Evolutionary conservation across 2,797 vertebrate species (phyloP).

Genomic region (Lophotriccus pileatus): DNA sequence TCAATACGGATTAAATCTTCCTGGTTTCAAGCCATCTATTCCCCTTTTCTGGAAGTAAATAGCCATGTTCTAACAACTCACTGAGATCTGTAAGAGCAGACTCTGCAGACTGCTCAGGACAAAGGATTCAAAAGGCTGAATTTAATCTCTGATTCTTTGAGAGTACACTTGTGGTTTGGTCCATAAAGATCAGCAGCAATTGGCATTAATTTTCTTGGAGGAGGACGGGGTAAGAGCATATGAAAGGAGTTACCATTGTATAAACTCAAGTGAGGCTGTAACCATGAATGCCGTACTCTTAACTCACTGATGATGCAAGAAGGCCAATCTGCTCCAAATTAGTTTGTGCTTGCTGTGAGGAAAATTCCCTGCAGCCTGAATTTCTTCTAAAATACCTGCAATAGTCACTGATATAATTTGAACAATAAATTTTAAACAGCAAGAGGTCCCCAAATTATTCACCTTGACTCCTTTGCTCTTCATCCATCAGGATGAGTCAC

Average conservation of each 20-base stretch:
- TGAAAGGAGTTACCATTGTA: not conserved
- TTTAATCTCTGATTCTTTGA: not conserved
- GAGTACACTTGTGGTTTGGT: not conserved
- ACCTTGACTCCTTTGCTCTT: not conserved
- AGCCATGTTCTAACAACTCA: not conserved
- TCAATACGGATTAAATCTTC: not conserved
- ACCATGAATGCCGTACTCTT: not conserved
- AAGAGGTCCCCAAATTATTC: not conserved
- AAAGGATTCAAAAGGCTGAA: not conserved
- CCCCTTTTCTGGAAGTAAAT: not conserved
- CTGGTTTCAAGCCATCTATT: not conserved
- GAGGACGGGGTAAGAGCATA: not conserved
- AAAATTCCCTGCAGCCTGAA: not conserved
- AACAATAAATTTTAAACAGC: not conserved
- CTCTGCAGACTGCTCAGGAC: not conserved
- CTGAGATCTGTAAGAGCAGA: not conserved
- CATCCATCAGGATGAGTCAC: not conserved
- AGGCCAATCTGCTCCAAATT: not conserved
- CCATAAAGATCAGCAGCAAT: not conserved
- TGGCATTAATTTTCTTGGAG: not conserved
- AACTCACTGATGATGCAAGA: not conserved
- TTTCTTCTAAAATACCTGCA: not conserved
- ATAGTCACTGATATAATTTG: not conserved
- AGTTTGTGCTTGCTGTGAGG: not conserved
- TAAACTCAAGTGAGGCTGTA: not conserved